These are phyloP conservation scores for Gobionotothen gibberifrons DNA, from an alignment of 2,797 vertebrate genomes.

Conservation along the genomic window DNA sequence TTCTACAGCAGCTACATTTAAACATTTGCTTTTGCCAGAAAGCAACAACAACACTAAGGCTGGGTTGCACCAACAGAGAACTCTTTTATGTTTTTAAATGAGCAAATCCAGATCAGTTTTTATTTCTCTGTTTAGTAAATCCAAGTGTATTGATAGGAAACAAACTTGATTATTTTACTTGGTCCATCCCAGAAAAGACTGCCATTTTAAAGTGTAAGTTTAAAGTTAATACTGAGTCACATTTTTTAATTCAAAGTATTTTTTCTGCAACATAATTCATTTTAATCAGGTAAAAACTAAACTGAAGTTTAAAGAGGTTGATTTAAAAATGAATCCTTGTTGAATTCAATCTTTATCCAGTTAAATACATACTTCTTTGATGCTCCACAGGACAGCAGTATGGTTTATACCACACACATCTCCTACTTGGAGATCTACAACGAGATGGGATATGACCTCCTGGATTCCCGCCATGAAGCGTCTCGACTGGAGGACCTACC, in stretches of 20 bases:
- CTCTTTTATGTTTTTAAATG: background rate
- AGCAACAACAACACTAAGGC: background rate
- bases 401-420: conserved; percentile 91
- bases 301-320: background rate
- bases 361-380: background rate
- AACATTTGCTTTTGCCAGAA: background rate
- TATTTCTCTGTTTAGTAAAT: no score
- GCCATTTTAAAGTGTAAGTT: no score
- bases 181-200: no score
- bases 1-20: background rate
- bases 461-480: conserved; percentile 91
- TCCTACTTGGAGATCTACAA: conserved; percentile 99
- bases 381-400: conserved; percentile 87
- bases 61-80: background rate
- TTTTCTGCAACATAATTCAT: no score
- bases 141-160: no score
- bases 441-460: conserved; percentile 94
- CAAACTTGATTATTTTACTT: no score
- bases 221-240: no score
- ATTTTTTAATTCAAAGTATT: no score
- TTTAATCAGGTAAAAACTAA: background rate
- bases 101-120: background rate
- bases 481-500: conserved; percentile 93
- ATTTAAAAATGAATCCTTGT: background rate
- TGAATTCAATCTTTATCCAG: no score